Base-by-base conservation (phyloP, 2,113 vertebrate species). In the Bubo bubo region DNA sequence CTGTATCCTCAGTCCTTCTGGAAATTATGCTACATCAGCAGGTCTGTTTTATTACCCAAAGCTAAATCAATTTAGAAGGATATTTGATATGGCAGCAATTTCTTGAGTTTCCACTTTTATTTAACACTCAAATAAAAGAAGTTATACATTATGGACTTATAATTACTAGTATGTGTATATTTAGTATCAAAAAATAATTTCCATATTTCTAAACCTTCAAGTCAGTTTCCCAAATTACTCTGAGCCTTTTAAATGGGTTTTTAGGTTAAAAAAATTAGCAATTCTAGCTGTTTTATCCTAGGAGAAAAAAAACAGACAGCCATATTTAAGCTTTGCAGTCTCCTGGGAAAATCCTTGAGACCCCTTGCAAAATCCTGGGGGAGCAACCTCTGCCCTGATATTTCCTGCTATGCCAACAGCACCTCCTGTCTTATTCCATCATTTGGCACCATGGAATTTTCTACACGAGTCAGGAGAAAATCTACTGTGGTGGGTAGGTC, bases 11-110 rank as follows among this genome's bases (percentile, higher is more conserved):
- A 85, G 83, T 87, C 79, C 90, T 95, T 75, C 73, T 80, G 55
- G 58, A 88, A 64, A 71, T 60, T 72, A 84, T 34, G 47, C 64
- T 81, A 60, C 90, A 95, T 96, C 91, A 94, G 96, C 93, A 88
- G 87, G 96, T 97, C 95, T 85, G 39, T 93, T 97, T 97, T 97
- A 97, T 96, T 97, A 93, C 73, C 56, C 53, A 81, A 81, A 93
- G 64, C 68, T 73, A 88, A 95, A 93, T 86, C 86, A 93, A 2
- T 90, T 93, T 73, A 95, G 89, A 88, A 91, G 39, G 88, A 92
- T 87, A 79, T 98, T 98, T 96, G 87, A 74, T 93, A 90, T 68
- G 82, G 72, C 67, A 88, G 92, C 62, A 67, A 72, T 93, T 97
- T 95, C n/a, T 87, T 93, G 63, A 87, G 22, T 76, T 83, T 82